Evolutionary conservation across 2,888 invertebrate genomes (phyloP).

Genomic region (Cetonia aurata): DNA sequence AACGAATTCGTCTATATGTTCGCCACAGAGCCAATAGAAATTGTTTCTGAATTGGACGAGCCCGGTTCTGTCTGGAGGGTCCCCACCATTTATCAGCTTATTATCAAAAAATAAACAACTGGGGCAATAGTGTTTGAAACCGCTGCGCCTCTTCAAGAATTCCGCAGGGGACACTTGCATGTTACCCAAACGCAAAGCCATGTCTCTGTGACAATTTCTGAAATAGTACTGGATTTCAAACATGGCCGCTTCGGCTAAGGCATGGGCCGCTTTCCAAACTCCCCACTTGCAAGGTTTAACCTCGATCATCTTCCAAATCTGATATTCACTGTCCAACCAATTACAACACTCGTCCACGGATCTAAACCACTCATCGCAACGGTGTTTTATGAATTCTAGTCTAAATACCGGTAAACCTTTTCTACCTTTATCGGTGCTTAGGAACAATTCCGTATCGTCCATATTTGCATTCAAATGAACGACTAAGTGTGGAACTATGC

Average conservation of each 20-base stretch:
- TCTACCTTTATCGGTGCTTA: conserved; percentile 62
- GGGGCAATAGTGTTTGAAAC: conserved; percentile 72
- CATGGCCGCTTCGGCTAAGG: conserved; percentile 63
- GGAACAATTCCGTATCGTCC: conserved; percentile 64
- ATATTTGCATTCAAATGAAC: conserved; percentile 68
- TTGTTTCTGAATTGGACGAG: conserved; percentile 70
- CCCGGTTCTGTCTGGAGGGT: conserved; percentile 70
- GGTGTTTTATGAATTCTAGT: conserved; percentile 64
- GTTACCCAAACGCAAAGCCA: conserved; percentile 68
- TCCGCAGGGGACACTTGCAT: conserved; percentile 72
- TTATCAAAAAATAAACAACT: conserved; percentile 68
- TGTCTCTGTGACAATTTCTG: conserved; percentile 65
- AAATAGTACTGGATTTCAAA: conserved; percentile 70
- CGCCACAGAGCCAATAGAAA: conserved; percentile 74
- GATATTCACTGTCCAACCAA: conserved; percentile 70
- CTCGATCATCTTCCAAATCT: conserved; percentile 69
- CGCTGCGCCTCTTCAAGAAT: conserved; percentile 67
- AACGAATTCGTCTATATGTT: conserved; percentile 69
- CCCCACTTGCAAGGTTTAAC: conserved; percentile 71
- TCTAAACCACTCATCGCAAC: conserved; percentile 66
- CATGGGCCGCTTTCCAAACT: conserved; percentile 67
- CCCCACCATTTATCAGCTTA: conserved; percentile 63
- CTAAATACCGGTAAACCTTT: conserved; percentile 55
- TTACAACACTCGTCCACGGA: conserved; percentile 62
- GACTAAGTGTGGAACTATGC: conserved; percentile 72